Conservation (phyloP, 2,113 vertebrate species). For the Hystrix cristata region DNA sequence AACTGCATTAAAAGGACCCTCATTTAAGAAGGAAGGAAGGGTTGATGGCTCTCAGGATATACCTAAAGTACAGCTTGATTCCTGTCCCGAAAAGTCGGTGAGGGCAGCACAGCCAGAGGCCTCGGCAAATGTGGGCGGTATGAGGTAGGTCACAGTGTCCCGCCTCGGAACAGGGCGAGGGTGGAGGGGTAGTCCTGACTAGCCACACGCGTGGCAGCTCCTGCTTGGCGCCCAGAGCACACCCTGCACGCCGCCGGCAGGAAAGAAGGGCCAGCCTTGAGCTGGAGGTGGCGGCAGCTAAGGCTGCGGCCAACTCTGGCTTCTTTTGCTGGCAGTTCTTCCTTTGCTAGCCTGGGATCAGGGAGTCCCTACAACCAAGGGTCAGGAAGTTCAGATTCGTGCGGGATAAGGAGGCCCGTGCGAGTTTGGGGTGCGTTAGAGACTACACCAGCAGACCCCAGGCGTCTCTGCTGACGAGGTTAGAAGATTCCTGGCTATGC, state of each 20-base stretch:
- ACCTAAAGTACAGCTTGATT: background rate
- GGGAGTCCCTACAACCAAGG: no score
- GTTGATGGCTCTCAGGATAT: background rate
- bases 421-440: background rate
- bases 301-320: background rate
- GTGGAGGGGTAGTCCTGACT: background rate
- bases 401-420: background rate
- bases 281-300: background rate
- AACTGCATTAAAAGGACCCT: background rate
- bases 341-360: background rate
- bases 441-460: background rate
- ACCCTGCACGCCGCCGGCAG: fast-evolving
- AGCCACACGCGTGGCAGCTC: background rate
- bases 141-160: background rate
- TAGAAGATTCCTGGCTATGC: background rate
- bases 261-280: background rate
- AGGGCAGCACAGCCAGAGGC: background rate
- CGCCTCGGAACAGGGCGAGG: background rate
- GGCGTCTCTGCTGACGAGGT: background rate
- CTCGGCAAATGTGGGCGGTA: background rate
- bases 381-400: background rate
- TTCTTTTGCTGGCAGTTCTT: background rate
- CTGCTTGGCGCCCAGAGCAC: fast-evolving
- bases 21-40: background rate
- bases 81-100: background rate